A percentile compares a stretch with the other conserved stretches of the same genome.
Conservation (phyloP, 2,113 vertebrate genomes). For the Acrocephalus arundinaceus region DNA sequence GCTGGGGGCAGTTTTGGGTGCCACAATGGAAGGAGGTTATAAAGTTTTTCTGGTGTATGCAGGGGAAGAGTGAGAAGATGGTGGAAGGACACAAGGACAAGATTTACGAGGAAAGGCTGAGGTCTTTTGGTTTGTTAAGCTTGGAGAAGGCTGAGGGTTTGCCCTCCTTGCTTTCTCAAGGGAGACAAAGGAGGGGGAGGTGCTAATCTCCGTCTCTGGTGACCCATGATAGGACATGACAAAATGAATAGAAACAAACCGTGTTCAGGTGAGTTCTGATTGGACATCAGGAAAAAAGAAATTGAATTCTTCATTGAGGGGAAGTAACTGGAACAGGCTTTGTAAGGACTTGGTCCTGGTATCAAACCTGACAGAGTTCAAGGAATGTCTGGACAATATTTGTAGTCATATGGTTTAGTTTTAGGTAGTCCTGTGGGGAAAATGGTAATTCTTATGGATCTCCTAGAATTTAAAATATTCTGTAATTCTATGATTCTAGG, state of each 20-base stretch:
- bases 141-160: neutral
- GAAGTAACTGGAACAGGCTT: neutral
- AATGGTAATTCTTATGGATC: neutral
- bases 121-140: neutral
- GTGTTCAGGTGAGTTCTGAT: neutral
- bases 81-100: neutral
- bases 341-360: neutral
- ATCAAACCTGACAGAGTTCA: neutral
- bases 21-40: neutral
- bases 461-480: neutral
- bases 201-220: neutral
- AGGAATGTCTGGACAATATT: neutral
- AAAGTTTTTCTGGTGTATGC: neutral
- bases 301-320: neutral
- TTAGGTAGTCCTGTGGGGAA: neutral
- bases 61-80: neutral
- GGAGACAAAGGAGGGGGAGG: rapidly evolving
- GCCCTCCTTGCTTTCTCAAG: neutral
- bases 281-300: neutral
- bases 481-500: neutral
- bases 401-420: neutral
- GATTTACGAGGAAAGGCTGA: neutral
- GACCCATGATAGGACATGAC: neutral
- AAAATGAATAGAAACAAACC: neutral
- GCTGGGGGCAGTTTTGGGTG: neutral